phyloP scores from a whole-genome alignment of 2,888 invertebrate species.

The Nudaria mundana region DNA sequence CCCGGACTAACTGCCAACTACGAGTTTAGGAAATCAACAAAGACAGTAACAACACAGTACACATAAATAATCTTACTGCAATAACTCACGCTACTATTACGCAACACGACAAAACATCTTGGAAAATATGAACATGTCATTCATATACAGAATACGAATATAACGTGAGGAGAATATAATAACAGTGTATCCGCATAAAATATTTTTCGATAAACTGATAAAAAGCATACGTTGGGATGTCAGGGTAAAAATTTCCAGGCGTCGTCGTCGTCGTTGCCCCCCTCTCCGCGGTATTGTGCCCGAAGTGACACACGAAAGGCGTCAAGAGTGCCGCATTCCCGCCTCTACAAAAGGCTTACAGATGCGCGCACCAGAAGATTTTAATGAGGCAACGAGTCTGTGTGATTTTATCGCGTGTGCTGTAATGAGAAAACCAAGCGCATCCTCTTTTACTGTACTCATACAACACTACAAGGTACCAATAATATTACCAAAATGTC shows the following conservation, averaged over 20 bases:
- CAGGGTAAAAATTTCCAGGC: slow-evolving; percentile 65
- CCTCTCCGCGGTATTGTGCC: slow-evolving; percentile 68
- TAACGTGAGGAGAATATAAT: slow-evolving; percentile 49
- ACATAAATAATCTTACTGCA: slow-evolving; percentile 18
- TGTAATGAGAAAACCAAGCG: slow-evolving; percentile 80
- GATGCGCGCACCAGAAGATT: slow-evolving; percentile 80
- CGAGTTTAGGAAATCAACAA: no score
- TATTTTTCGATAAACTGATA: slow-evolving; percentile 63
- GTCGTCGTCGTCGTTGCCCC: slow-evolving; percentile 45
- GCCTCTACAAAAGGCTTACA: slow-evolving; percentile 79
- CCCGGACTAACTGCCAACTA: no score
- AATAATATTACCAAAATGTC: slow-evolving; percentile 58
- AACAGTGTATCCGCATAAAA: slow-evolving; percentile 46
- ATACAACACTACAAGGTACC: slow-evolving; percentile 54
- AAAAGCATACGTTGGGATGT: slow-evolving; percentile 59
- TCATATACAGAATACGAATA: slow-evolving; percentile 40
- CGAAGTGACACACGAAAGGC: slow-evolving; percentile 80
- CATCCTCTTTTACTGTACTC: slow-evolving; percentile 74
- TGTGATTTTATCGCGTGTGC: slow-evolving; percentile 79
- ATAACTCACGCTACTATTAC: slow-evolving; percentile 27
- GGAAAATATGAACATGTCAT: slow-evolving; percentile 34
- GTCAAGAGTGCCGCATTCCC: slow-evolving; percentile 68
- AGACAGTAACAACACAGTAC: slow-evolving; percentile 3
- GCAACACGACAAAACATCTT: slow-evolving; percentile 17
- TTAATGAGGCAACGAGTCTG: slow-evolving; percentile 81